Evolutionary conservation across 2,888 invertebrate species (phyloP).

Genomic region (Leptopilina drosophilae): DNA sequence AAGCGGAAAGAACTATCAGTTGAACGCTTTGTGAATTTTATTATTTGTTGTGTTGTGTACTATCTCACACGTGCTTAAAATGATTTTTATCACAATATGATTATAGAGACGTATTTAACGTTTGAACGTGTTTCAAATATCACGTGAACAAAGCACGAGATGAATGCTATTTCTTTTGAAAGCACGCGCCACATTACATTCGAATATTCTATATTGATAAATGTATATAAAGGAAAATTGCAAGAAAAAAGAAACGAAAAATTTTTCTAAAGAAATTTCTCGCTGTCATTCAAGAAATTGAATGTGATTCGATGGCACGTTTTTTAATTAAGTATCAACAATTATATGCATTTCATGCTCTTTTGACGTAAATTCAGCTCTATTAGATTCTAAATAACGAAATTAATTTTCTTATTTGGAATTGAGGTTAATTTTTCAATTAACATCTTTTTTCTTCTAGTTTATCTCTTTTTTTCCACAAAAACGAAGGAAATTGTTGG

Average conservation of each 20-base stretch:
- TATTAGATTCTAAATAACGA: neutral
- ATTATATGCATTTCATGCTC: constrained; percentile 3
- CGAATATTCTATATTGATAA: neutral
- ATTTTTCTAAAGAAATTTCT: too few species aligned
- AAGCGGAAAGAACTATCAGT: constrained; percentile 10
- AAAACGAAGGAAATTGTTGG: neutral
- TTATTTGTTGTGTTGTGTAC: neutral
- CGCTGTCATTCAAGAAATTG: too few species aligned
- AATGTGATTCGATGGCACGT: neutral
- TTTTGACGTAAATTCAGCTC: neutral
- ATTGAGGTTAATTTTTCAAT: neutral
- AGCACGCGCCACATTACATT: neutral
- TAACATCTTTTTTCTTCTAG: neutral
- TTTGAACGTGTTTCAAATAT: constrained; percentile 40
- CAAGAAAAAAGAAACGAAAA: neutral
- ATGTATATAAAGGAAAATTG: neutral
- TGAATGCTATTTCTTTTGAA: neutral
- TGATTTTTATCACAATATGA: constrained; percentile 31
- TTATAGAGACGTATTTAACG: constrained; percentile 40
- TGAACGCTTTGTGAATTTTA: constrained; percentile 1
- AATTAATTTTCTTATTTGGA: neutral
- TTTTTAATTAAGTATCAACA: neutral
- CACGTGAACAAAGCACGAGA: constrained; percentile 42
- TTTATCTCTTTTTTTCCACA: neutral
- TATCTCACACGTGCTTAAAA: constrained; percentile 7